phyloP scores from a whole-genome alignment of 2,113 vertebrate species.

The Strix uralensis region DNA sequence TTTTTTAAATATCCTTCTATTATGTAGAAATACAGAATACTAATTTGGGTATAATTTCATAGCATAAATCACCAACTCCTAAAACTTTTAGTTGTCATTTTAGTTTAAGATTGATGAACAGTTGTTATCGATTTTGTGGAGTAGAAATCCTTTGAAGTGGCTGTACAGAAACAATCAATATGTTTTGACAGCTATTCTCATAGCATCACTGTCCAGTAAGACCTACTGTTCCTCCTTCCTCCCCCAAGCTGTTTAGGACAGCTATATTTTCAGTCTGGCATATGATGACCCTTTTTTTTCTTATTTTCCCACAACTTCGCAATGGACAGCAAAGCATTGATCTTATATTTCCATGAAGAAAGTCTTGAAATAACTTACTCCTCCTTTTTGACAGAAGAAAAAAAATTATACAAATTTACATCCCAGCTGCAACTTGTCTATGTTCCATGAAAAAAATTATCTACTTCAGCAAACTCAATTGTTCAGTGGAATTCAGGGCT shows the following conservation, averaged over 20 bases:
- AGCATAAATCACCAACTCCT: not conserved
- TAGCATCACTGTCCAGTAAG: not conserved
- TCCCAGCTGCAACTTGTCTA: not conserved
- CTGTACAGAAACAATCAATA: conserved; percentile 12
- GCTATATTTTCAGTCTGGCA: not conserved
- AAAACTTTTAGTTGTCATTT: not conserved
- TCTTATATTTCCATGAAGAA: not conserved
- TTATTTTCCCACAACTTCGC: not conserved
- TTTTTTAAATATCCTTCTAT: not conserved
- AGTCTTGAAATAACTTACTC: not conserved
- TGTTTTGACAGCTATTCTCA: conserved; percentile 43
- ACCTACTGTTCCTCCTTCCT: not conserved
- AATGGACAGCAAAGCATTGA: not conserved
- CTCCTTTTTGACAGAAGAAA: not conserved
- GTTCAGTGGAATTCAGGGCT: not conserved
- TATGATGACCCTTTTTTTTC: not conserved
- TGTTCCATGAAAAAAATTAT: not conserved
- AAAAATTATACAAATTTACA: not conserved
- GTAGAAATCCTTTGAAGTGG: conserved; percentile 12
- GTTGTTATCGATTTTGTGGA: not conserved
- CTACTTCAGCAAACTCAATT: not conserved
- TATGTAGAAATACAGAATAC: not conserved
- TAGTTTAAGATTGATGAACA: conserved; percentile 25
- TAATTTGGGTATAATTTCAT: not conserved
- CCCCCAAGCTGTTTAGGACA: not conserved